Evolutionary conservation across 2,888 invertebrate species (phyloP).

Genomic region (Tryphoninae sp.): DNA sequence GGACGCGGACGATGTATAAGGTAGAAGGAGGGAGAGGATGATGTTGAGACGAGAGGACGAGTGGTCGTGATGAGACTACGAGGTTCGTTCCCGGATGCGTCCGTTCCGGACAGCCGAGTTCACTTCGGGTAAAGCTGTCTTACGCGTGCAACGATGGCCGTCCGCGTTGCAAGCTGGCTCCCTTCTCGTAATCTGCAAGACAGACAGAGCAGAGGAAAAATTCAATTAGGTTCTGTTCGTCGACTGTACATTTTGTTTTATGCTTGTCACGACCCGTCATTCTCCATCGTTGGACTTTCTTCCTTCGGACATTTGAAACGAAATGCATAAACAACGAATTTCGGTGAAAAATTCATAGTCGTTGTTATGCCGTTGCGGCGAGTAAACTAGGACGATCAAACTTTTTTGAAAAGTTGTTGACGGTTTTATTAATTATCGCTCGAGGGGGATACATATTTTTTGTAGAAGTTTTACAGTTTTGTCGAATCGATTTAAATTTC

Average conservation of each 20-base stretch:
- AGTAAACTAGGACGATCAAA: neutral
- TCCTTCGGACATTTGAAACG: too few species aligned
- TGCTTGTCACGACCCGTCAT: neutral
- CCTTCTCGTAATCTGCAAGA: constrained; percentile 65
- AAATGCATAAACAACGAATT: too few species aligned
- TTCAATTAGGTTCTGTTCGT: constrained; percentile 61
- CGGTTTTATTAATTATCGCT: neutral
- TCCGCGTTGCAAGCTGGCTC: neutral
- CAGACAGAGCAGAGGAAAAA: constrained; percentile 59
- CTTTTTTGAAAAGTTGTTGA: constrained; percentile 5
- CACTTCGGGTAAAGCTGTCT: neutral
- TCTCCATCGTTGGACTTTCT: neutral
- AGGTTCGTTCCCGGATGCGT: constrained; percentile 12
- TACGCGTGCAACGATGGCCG: neutral
- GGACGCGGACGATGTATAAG: neutral
- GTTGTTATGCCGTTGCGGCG: too few species aligned
- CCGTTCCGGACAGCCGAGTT: constrained; percentile 3
- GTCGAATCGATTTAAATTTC: too few species aligned
- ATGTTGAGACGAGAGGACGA: neutral
- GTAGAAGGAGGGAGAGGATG: neutral
- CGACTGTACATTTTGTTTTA: constrained; percentile 50
- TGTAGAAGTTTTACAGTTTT: too few species aligned
- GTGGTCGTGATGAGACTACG: constrained; percentile 34
- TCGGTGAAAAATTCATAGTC: too few species aligned
- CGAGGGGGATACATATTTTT: too few species aligned